Evolutionary conservation across 2,888 invertebrate species (phyloP).

Genomic region (Mythimna impura): DNA sequence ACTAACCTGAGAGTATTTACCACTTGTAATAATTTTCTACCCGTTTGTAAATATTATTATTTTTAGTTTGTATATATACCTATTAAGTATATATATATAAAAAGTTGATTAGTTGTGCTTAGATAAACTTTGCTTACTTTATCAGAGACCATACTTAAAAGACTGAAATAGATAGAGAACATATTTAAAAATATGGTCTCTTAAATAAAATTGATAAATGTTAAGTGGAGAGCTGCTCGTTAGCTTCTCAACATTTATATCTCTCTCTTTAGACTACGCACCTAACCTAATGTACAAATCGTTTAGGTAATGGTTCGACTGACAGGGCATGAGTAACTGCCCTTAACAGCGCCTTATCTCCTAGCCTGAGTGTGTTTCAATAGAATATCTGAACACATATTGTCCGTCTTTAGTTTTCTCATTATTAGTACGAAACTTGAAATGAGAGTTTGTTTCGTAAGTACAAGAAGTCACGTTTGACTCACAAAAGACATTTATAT

Average conservation of each 20-base stretch:
- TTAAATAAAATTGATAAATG: not conserved
- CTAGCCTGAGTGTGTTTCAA: conserved; percentile 53
- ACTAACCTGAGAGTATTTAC: too few species aligned
- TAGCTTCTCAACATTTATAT: conserved; percentile 9
- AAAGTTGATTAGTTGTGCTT: too few species aligned
- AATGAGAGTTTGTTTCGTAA: not conserved
- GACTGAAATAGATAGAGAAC: too few species aligned
- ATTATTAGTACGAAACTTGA: conserved; percentile 5
- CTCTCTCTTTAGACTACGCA: conserved; percentile 20
- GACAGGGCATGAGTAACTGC: conserved; percentile 61
- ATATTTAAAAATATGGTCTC: too few species aligned
- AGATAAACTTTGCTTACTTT: too few species aligned
- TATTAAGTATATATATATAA: too few species aligned
- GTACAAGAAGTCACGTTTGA: not conserved
- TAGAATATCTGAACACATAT: conserved; percentile 38
- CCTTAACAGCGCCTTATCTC: conserved; percentile 58
- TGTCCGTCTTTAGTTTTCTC: conserved; percentile 17
- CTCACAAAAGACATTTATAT: not conserved
- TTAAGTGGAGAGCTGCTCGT: not conserved
- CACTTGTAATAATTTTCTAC: too few species aligned
- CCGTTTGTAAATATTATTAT: too few species aligned
- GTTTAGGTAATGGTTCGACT: conserved; percentile 59
- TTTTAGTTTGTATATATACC: too few species aligned
- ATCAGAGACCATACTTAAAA: too few species aligned
- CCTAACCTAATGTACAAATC: conserved; percentile 43